Percentiles rank a stretch among this genome's conserved stretches.
These are phyloP conservation scores for Regulus satrapa DNA, from an alignment of 2,113 vertebrate species.

Conservation along the genomic window DNA sequence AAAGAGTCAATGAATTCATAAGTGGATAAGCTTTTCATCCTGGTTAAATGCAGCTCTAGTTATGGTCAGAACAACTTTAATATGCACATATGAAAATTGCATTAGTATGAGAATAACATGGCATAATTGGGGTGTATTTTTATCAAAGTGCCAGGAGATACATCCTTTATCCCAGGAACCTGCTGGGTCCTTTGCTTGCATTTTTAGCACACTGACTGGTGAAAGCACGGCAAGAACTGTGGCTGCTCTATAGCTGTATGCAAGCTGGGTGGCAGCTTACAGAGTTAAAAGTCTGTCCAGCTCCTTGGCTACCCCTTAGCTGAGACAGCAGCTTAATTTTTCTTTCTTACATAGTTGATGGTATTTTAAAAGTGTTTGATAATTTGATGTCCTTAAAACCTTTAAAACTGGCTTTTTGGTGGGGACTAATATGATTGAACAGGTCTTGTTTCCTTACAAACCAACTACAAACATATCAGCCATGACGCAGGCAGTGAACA, in stretches of 20 bases:
- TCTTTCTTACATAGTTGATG: neutral
- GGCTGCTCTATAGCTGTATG: neutral
- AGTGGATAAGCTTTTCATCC: neutral
- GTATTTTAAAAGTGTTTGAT: neutral
- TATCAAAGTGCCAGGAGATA: neutral
- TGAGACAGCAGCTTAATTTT: neutral
- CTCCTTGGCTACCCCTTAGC: neutral
- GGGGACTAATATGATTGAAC: neutral
- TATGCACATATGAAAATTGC: neutral
- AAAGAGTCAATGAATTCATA: neutral
- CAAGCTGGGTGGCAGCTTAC: neutral
- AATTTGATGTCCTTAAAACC: neutral
- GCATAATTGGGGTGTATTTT: neutral
- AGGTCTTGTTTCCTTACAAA: neutral
- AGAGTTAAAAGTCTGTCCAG: neutral
- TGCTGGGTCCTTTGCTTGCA: neutral
- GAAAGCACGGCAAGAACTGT: neutral
- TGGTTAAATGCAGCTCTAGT: neutral
- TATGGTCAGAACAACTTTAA: neutral
- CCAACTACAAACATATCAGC: neutral
- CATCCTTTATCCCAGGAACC: neutral
- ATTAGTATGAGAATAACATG: neutral
- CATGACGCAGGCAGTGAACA: neutral
- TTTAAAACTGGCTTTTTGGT: neutral
- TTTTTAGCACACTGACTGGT: neutral